Conservation (phyloP, 1,140 invertebrate species). For the Coelopa frigida region DNA sequence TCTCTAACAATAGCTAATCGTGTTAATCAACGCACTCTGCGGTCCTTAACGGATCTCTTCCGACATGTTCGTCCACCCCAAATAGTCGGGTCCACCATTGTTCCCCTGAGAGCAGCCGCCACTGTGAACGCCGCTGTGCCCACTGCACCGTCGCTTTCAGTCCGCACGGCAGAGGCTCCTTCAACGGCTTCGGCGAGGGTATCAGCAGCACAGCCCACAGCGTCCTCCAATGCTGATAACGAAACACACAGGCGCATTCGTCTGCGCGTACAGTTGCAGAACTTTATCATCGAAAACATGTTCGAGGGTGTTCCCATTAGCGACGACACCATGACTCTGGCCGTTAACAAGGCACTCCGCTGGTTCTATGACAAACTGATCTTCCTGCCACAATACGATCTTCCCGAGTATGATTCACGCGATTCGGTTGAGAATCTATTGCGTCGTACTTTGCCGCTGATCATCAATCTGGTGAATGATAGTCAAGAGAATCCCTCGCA, state of each 20-base stretch:
- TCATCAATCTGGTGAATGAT: constrained; percentile 43
- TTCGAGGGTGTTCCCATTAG: constrained; percentile 30
- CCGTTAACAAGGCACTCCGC: constrained; percentile 24
- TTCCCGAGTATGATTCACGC: constrained; percentile 32
- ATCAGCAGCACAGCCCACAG: background rate
- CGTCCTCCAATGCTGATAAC: background rate
- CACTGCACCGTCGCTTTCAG: background rate
- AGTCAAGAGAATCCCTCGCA: constrained; percentile 33
- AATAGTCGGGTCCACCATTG: background rate
- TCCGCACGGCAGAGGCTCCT: constrained; percentile 2
- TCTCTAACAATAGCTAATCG: constrained; percentile 4
- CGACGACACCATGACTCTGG: constrained; percentile 25
- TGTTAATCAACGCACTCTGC: background rate
- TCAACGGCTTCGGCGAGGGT: constrained; percentile 4
- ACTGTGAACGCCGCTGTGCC: background rate
- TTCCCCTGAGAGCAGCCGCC: background rate
- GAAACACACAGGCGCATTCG: constrained; percentile 5
- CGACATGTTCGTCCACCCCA: background rate
- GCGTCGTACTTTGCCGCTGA: constrained; percentile 20
- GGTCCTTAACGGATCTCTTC: background rate
- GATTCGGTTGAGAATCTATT: constrained; percentile 37
- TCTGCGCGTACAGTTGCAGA: constrained; percentile 24
- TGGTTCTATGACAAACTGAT: constrained; percentile 29
- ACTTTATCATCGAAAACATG: constrained; percentile 23
- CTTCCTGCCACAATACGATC: constrained; percentile 37